Base-by-base conservation (phyloP, 1,140 invertebrate genomes). In the Brachionus calyciflorus region DNA sequence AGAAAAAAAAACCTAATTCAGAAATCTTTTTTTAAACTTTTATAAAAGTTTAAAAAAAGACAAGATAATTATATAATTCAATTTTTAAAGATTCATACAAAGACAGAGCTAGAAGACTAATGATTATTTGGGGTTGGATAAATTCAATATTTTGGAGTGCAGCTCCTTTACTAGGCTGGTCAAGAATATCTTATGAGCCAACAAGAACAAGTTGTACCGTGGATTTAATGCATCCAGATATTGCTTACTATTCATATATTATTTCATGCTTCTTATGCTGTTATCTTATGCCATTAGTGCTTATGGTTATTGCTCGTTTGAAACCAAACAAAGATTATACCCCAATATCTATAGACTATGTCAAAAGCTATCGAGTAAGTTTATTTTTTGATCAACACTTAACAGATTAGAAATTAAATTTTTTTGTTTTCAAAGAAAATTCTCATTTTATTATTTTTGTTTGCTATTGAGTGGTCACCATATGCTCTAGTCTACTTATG, bases 391-490 rank as follows among this genome's bases (percentile, higher is more conserved):
- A 44, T 44, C 51, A 40, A 48, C n/a, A 24, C 17, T 49, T 40
- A 51, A 51, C 51, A 73, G 26, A 51, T n/a, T n/a, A 73, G 28
- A 24, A 49, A 21, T 30, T 41, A 55, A 26, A 19, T 51, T 51
- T 51, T 73, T 73, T 51, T 28, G 19, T 60, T 60, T 51, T 30
- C 33, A 55, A 49, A 73, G 69, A 73, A 51, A 73, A 53, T 55
- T 9, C 12, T 73, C 46, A 24, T 33, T 19, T 33, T 73, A 33
- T 19, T 73, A 19, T 14, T 53, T 10, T 37, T 73, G 17, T 73
- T 73, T n/a, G 14, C 51, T 30, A 30, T 73, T 51, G 69, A 73
- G 51, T 73, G 69, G 69, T 51, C 69, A 19, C 69, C 69, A 30
- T 73, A 73, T 41, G 19, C 44, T 3, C 24, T 37, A 10, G 28